phyloP scores from a whole-genome alignment of 2,888 invertebrate species.

The Synergus gifuensis region DNA sequence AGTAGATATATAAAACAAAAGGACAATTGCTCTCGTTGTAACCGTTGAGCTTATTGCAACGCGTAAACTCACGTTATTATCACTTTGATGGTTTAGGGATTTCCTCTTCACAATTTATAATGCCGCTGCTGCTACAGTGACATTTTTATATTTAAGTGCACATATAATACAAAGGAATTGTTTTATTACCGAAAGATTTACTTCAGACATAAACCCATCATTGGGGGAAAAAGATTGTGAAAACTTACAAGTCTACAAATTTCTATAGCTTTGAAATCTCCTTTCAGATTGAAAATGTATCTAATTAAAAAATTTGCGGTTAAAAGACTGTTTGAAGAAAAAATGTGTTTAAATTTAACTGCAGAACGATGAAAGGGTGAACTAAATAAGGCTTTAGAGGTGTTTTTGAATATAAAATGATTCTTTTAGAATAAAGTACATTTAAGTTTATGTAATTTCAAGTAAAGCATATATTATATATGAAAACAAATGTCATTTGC shows the following conservation, averaged over 20 bases:
- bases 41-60: background rate
- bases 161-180: background rate
- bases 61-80: conserved; percentile 19
- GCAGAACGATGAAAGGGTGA: background rate
- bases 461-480: conserved; percentile 19
- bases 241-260: background rate
- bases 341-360: background rate
- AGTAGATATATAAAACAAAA: background rate
- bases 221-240: background rate
- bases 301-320: background rate
- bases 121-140: background rate
- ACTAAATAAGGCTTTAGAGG: background rate
- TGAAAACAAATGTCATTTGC: conserved; percentile 24
- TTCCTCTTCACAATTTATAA: background rate
- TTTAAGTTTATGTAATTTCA: conserved; percentile 17
- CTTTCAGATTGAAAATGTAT: background rate
- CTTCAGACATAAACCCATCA: background rate
- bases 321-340: background rate
- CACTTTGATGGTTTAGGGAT: background rate
- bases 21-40: background rate
- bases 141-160: background rate
- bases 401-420: background rate
- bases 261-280: background rate
- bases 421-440: background rate
- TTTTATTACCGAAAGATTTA: background rate